Evolutionary conservation across 2,888 invertebrate genomes (phyloP).

Genomic region (Tortrix viridana): DNA sequence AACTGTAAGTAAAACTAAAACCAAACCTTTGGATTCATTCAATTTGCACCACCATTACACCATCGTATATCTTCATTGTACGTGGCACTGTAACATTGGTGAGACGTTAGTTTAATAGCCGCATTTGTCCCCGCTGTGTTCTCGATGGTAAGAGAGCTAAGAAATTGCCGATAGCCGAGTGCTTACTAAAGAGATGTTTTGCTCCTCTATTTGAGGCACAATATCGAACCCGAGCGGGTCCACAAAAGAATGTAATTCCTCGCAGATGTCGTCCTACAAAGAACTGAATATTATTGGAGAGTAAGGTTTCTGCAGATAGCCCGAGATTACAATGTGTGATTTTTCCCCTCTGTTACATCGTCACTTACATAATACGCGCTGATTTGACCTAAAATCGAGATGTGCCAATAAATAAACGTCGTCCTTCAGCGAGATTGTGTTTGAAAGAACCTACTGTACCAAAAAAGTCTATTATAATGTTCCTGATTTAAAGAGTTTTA

Average conservation of each 20-base stretch:
- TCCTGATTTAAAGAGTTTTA: too few relatives aligned
- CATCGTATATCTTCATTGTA: too few relatives aligned
- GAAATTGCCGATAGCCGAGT: constrained; percentile 50
- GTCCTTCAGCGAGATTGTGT: constrained; percentile 8
- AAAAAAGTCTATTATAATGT: too few relatives aligned
- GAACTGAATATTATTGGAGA: constrained; percentile 60
- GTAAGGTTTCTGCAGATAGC: constrained; percentile 45
- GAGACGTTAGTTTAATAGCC: constrained; percentile 11
- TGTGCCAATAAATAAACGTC: constrained; percentile 22
- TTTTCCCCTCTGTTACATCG: constrained; percentile 40
- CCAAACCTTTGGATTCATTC: too few relatives aligned
- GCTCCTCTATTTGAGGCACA: constrained; percentile 53
- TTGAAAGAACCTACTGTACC: background rate
- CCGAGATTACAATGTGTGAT: constrained; percentile 50
- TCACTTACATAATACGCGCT: constrained; percentile 22
- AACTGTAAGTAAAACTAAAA: too few relatives aligned
- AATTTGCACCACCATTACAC: too few relatives aligned
- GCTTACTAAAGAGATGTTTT: constrained; percentile 53
- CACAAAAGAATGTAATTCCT: constrained; percentile 68
- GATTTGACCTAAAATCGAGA: constrained; percentile 27
- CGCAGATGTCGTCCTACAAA: constrained; percentile 64
- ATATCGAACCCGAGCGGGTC: constrained; percentile 51
- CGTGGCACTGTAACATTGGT: too few relatives aligned
- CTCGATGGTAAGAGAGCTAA: constrained; percentile 26
- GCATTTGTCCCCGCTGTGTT: constrained; percentile 9